These are phyloP conservation scores for Diachasma alloeum DNA, from an alignment of 1,140 invertebrate species.

Conservation along the genomic window DNA sequence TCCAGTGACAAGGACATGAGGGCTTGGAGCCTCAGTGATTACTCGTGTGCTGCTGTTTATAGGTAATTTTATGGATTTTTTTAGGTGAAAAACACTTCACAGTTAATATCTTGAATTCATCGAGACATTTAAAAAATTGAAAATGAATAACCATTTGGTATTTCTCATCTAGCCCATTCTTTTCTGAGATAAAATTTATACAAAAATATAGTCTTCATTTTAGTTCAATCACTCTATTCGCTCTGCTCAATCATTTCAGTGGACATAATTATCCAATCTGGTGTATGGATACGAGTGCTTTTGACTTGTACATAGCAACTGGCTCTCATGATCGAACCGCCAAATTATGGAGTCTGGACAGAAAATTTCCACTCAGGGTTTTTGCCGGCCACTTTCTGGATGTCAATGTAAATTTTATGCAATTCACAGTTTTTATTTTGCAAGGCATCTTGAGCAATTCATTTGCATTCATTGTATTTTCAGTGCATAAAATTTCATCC, in stretches of 20 bases:
- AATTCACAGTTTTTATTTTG: neutral
- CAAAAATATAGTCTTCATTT: no score
- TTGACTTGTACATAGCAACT: slow-evolving; percentile 79
- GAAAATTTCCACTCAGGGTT: slow-evolving; percentile 79
- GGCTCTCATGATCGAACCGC: slow-evolving; percentile 86
- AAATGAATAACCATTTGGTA: no score
- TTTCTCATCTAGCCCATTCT: no score
- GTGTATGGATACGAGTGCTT: slow-evolving; percentile 80
- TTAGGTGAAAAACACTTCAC: neutral
- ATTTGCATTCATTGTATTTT: slow-evolving; percentile 28
- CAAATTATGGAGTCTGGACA: slow-evolving; percentile 85
- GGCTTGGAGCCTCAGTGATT: slow-evolving; percentile 74
- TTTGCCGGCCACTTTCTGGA: slow-evolving; percentile 85
- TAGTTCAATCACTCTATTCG: slow-evolving; percentile 18
- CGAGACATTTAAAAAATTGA: no score
- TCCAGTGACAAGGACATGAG: slow-evolving; percentile 82
- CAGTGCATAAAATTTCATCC: slow-evolving; percentile 84
- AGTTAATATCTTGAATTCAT: neutral
- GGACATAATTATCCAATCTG: slow-evolving; percentile 90
- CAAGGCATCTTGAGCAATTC: neutral
- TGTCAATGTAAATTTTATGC: slow-evolving; percentile 74
- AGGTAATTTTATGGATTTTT: slow-evolving; percentile 62
- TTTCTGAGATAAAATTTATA: no score
- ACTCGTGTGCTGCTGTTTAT: slow-evolving; percentile 75
- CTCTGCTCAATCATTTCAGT: slow-evolving; percentile 56